phyloP scores from a whole-genome alignment of 2,797 vertebrate species.

The Epinephelus coioides region DNA sequence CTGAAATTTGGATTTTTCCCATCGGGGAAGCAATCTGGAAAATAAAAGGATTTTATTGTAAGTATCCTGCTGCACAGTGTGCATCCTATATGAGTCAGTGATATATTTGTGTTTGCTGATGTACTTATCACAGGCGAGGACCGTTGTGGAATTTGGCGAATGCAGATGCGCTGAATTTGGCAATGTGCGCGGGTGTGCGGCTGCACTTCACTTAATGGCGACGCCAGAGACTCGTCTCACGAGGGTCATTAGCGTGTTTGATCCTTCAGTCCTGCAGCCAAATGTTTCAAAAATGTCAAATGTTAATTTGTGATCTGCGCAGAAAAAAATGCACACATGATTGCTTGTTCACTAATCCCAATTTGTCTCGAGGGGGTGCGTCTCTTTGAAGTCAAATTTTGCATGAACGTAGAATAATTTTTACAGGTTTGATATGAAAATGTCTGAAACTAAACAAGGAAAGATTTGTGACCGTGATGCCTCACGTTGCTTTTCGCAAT shows the following conservation, averaged over 20 bases:
- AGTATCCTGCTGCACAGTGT: constrained; percentile 62
- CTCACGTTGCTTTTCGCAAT: background rate
- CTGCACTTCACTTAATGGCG: constrained; percentile 32
- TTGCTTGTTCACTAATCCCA: background rate
- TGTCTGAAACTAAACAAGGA: background rate
- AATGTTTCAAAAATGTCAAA: constrained; percentile 4
- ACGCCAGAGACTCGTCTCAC: constrained; percentile 19
- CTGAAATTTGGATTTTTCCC: constrained; percentile 58
- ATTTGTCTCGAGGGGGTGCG: background rate
- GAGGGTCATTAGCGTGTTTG: constrained; percentile 1
- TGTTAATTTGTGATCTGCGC: background rate
- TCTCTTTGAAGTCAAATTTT: background rate
- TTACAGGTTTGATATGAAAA: background rate
- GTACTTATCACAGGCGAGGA: background rate
- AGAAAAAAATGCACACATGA: background rate
- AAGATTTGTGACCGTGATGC: background rate
- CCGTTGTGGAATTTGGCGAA: constrained; percentile 26
- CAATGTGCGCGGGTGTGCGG: constrained; percentile 26
- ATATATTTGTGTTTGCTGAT: constrained; percentile 1
- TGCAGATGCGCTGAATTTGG: constrained; percentile 48
- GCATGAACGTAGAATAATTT: background rate
- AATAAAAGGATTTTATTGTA: constrained; percentile 65
- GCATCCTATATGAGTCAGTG: background rate
- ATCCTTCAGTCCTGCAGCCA: background rate
- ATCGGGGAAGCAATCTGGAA: constrained; percentile 45